Evolutionary conservation across 1,140 invertebrate species (phyloP).

Genomic region (Bombus breviceps): DNA sequence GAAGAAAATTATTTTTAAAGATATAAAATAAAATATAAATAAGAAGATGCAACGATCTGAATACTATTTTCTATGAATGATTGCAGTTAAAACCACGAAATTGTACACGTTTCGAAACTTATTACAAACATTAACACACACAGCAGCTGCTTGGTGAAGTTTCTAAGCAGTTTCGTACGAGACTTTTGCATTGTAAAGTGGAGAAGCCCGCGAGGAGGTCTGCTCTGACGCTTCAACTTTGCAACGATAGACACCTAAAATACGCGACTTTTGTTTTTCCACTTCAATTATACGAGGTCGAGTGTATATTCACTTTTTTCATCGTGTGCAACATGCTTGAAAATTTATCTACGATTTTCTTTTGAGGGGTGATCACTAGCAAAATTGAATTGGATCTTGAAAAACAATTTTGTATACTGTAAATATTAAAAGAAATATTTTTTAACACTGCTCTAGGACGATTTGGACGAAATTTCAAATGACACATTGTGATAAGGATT

Average conservation of each 20-base stretch:
- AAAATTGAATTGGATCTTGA: not conserved
- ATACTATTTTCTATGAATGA: not conserved
- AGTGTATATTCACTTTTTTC: not conserved
- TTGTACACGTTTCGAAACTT: not conserved
- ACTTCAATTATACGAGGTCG: not conserved
- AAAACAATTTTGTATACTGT: not conserved
- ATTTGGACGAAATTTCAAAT: not conserved
- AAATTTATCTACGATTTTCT: not conserved
- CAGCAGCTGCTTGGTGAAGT: not conserved
- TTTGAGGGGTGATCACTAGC: not conserved
- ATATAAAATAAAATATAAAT: not conserved
- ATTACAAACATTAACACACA: not conserved
- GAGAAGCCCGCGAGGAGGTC: too few species aligned
- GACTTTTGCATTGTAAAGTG: constrained; percentile 23
- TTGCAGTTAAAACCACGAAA: too few species aligned
- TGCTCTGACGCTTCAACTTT: not conserved
- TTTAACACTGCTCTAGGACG: not conserved
- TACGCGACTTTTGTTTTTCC: not conserved
- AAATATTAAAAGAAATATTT: not conserved
- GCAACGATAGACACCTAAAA: not conserved
- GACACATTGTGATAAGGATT: not conserved
- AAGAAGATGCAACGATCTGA: not conserved
- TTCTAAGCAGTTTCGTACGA: not conserved
- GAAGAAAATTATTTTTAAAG: not conserved
- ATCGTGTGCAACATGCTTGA: not conserved